Conservation (phyloP, 2,888 invertebrate genomes). For the Ennomos quercinarius region DNA sequence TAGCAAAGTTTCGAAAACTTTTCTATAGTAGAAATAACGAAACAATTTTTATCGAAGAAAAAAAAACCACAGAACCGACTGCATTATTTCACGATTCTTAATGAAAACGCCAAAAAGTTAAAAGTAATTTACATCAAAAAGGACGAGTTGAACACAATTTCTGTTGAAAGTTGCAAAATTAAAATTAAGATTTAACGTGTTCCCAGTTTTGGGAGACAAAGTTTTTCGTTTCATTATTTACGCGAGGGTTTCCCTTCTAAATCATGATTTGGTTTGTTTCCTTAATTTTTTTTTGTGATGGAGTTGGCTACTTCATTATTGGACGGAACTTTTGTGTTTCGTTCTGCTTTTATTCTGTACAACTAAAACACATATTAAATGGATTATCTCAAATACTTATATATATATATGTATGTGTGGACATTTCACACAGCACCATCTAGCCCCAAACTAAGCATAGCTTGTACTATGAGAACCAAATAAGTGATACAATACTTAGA, state of each 20-base stretch:
- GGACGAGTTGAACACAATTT: slow-evolving; percentile 51
- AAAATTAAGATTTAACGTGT: slow-evolving; percentile 74
- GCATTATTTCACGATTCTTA: slow-evolving; percentile 63
- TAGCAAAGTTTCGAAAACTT: slow-evolving; percentile 5
- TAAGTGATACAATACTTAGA: too few species aligned
- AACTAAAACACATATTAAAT: too few species aligned
- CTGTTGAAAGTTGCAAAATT: slow-evolving; percentile 63
- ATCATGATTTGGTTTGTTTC: slow-evolving; percentile 37
- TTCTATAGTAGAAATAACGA: slow-evolving; percentile 6
- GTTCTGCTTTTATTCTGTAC: background rate
- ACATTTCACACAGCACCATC: too few species aligned
- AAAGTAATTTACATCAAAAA: slow-evolving; percentile 71
- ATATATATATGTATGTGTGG: too few species aligned
- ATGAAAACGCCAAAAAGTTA: slow-evolving; percentile 67
- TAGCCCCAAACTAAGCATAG: too few species aligned
- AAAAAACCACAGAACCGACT: slow-evolving; percentile 43
- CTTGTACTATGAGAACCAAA: too few species aligned
- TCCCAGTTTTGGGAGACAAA: slow-evolving; percentile 51
- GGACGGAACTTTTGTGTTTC: too few species aligned
- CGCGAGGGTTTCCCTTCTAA: slow-evolving; percentile 20
- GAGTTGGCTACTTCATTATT: slow-evolving; percentile 12
- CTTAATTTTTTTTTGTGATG: slow-evolving; percentile 9
- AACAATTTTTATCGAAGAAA: slow-evolving; percentile 19
- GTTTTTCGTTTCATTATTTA: slow-evolving; percentile 49
- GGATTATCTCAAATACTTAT: too few species aligned